phyloP scores from a whole-genome alignment of 2,113 vertebrate species.

The Cyrtonyx montezumae region DNA sequence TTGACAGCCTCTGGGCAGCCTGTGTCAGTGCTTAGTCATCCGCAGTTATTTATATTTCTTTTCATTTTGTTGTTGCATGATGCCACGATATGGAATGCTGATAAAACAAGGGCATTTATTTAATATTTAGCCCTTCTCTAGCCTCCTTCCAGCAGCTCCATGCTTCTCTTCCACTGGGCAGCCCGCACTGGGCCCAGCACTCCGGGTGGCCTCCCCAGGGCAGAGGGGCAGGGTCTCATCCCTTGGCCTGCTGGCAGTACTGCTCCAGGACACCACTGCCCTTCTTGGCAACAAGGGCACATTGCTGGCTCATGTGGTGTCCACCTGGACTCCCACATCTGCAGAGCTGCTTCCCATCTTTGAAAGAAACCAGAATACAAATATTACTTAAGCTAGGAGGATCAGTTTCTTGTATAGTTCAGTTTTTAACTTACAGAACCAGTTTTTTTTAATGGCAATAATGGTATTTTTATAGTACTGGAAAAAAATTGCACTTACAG shows the following conservation, averaged over 20 bases:
- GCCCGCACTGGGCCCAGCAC: background rate
- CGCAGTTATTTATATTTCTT: background rate
- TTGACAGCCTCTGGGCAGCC: background rate
- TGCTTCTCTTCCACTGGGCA: background rate
- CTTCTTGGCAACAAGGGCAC: background rate
- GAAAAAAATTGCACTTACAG: background rate
- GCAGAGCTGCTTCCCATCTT: background rate
- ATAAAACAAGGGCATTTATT: background rate
- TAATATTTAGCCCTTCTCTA: background rate
- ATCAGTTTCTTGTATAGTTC: background rate
- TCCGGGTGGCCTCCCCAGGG: background rate
- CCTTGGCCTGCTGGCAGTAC: fast-evolving
- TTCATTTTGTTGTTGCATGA: too few species aligned
- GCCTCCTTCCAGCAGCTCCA: background rate
- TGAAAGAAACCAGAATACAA: background rate
- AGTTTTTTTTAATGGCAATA: background rate
- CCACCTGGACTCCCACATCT: background rate
- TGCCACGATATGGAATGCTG: too few species aligned
- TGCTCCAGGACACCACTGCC: background rate
- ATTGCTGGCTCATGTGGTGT: background rate
- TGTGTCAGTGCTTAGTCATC: background rate
- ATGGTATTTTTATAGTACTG: background rate
- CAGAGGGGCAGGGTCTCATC: background rate
- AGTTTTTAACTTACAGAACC: background rate
- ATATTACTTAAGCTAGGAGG: background rate